Base-by-base conservation (phyloP, 2,888 invertebrate genomes). In the Saturnia pavonia region DNA sequence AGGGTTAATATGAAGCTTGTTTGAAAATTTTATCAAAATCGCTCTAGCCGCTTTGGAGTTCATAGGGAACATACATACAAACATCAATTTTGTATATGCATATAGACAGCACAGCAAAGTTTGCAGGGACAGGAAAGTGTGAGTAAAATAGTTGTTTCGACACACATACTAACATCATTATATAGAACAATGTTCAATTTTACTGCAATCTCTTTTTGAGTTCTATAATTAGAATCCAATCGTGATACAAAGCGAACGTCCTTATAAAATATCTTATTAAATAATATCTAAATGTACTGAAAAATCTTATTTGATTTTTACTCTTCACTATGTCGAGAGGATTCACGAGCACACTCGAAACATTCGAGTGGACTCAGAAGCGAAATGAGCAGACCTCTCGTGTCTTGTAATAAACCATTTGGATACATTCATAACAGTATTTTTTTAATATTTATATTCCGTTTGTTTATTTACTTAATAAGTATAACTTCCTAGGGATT, bases 301-400 rank as follows among this genome's bases (percentile, higher is more conserved):
- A 78, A 78, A 71, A 78, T 75, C 78, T 82, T 81, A 83, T 82
- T 82, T 82, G 77, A 75, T 73, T 75, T 65, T 80, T 85, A 85
- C 83, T 83, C 54, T 66, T 78, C 76, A 73, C 72, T 69, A 66
- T 73, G 76, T 74, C 75, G 81, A 78, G 80, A 82, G 80, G 76
- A 78, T 80, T 79, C 69, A 74, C 75, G 77, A 87, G 88, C 73
- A 74, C 80, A 80, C 87, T 91, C 83, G 77, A 87, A 77, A 75
- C 48, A 25, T 70, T 70, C 70, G 54, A 70, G 70, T 70, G 27
- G 85, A 80, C 82, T 82, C 83, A 77, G 84, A 77, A 82, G 80
- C 86, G 87, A 88, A 91, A 88, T 91, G 92, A 91, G 88, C 92
- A 91, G 87, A 86, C 90, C 89, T 90, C 92, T 91, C 87, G 88